Conservation (phyloP, 2,113 vertebrate species). For the Gnathonemus echidnorhynchus region DNA sequence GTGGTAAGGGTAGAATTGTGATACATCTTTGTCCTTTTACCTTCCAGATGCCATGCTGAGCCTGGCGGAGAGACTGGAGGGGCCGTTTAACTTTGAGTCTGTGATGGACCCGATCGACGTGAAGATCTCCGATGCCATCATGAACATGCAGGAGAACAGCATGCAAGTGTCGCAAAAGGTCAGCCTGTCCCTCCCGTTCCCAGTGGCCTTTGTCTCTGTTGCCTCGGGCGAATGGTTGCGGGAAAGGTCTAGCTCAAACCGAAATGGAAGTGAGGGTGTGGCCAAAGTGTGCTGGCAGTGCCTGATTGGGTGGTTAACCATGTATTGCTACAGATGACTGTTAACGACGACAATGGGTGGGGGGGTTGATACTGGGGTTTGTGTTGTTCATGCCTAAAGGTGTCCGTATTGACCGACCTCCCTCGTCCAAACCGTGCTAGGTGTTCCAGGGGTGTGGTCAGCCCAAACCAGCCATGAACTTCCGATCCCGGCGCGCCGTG, state of each 20-base stretch:
- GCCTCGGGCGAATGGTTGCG: background rate
- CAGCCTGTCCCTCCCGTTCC: background rate
- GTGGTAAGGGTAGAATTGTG: background rate
- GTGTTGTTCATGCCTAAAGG: background rate
- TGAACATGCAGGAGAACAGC: conserved; percentile 99
- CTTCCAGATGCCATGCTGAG: conserved; percentile 81
- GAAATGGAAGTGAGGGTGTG: background rate
- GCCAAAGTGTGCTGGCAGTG: background rate
- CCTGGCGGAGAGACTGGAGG: conserved; percentile 85
- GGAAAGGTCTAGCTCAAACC: background rate
- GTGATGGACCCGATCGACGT: conserved; percentile 96
- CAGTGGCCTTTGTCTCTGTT: background rate
- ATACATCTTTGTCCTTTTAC: background rate
- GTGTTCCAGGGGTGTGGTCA: conserved; percentile 98
- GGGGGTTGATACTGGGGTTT: background rate
- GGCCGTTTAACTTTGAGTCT: conserved; percentile 93
- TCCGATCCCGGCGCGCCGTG: conserved; percentile 68
- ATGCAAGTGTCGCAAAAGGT: conserved; percentile 95
- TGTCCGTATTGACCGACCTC: background rate
- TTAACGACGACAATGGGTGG: background rate
- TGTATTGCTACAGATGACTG: background rate
- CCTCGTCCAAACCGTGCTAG: conserved; percentile 43
- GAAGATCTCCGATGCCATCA: conserved; percentile 94
- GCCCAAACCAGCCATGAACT: conserved; percentile 59
- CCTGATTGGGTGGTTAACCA: background rate